A percentile compares a stretch with the other conserved stretches of the same genome.
Evolutionary conservation across 2,113 vertebrate species (phyloP).

Genomic region (Onychorhynchus coronatus): DNA sequence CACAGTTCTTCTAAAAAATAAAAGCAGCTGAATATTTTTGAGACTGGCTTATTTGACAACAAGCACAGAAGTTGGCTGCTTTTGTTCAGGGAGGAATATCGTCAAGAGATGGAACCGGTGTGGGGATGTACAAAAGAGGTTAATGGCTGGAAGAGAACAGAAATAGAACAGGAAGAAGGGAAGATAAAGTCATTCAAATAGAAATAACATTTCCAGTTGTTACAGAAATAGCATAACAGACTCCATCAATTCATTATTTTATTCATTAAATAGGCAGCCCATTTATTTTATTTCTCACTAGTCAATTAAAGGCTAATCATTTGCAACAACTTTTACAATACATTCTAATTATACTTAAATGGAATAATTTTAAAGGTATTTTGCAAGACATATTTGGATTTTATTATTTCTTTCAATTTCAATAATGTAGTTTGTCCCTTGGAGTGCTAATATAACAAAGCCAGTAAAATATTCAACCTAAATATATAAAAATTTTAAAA

Average conservation of each 20-base stretch:
- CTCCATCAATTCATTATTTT: not conserved
- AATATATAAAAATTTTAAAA: not conserved
- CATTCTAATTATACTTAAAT: not conserved
- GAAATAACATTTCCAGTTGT: not conserved
- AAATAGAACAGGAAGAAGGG: not conserved
- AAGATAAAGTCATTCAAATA: not conserved
- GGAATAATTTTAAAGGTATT: not conserved
- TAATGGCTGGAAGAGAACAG: not conserved
- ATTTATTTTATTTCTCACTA: not conserved
- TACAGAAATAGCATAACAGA: not conserved
- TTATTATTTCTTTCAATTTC: not conserved
- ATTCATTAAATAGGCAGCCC: not conserved
- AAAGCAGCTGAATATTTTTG: not conserved
- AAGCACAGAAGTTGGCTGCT: not conserved
- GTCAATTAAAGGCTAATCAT: not conserved
- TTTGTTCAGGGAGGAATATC: not conserved
- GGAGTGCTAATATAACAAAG: not conserved
- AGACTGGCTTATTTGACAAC: not conserved
- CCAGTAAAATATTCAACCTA: not conserved
- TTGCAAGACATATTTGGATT: fast-evolving
- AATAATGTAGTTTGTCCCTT: not conserved
- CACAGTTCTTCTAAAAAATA: not conserved
- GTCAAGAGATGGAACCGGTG: fast-evolving
- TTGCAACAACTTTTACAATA: not conserved
- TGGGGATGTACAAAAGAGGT: not conserved